phyloP scores from a whole-genome alignment of 2,113 vertebrate genomes.

The Pituophis catenifer region DNA sequence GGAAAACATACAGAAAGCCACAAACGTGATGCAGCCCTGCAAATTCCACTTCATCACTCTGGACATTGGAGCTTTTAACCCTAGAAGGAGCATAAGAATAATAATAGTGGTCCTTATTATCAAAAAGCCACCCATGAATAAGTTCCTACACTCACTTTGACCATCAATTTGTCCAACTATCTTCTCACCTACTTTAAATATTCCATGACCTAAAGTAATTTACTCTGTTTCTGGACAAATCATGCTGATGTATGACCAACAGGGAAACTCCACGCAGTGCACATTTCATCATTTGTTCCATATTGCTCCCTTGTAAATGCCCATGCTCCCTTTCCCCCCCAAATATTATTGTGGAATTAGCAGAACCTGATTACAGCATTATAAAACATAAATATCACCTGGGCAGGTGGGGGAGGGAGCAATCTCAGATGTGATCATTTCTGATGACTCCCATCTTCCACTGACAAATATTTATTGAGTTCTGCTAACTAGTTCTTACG shows the following conservation, averaged over 20 bases:
- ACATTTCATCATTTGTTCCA: not conserved
- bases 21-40: not conserved
- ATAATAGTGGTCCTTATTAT: not conserved
- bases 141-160: not conserved
- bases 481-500: not conserved
- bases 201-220: not conserved
- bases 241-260: not conserved
- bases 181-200: not conserved
- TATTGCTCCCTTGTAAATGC: not conserved
- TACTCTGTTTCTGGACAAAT: not conserved
- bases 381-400: not conserved
- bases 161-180: not conserved
- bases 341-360: not conserved
- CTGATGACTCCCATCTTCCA: not conserved
- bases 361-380: not conserved
- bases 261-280: not conserved
- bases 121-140: not conserved
- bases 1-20: not conserved
- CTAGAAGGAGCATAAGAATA: not conserved
- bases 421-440: not conserved
- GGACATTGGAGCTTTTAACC: not conserved
- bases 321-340: no score
- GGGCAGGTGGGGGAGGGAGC: not conserved
- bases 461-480: not conserved
- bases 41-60: not conserved